Evolutionary conservation across 2,797 vertebrate species (phyloP).

Genomic region (Manis pentadactyla): DNA sequence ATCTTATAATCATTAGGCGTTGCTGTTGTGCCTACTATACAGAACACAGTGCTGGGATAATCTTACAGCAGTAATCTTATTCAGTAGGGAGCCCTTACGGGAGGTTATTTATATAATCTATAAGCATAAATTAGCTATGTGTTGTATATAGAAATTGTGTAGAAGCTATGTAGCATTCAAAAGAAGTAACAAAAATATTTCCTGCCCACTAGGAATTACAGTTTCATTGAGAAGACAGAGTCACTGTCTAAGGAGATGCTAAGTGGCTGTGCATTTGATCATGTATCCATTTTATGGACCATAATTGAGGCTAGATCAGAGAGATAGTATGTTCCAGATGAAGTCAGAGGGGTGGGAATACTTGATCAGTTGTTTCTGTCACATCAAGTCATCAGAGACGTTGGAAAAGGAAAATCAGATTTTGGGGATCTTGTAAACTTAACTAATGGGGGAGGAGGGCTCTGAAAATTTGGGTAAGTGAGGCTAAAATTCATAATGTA

Average conservation of each 20-base stretch:
- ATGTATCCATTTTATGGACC: background rate
- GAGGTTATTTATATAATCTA: background rate
- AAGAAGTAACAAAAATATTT: background rate
- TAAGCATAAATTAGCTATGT: background rate
- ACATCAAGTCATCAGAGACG: background rate
- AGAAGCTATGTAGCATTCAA: background rate
- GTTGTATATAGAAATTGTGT: background rate
- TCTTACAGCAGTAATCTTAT: background rate
- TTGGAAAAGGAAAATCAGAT: background rate
- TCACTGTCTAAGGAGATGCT: background rate
- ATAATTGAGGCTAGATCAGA: background rate
- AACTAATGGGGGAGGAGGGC: background rate
- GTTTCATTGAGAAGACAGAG: background rate
- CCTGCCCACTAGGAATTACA: background rate
- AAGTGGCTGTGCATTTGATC: background rate
- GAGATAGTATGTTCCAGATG: background rate
- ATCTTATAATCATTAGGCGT: background rate
- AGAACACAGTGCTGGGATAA: background rate
- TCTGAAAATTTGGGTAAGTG: background rate
- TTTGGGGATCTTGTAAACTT: background rate
- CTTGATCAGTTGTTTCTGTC: background rate
- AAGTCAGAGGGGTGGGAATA: background rate
- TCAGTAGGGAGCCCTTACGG: background rate
- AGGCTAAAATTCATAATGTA: background rate
- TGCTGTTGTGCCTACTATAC: background rate